Percentiles rank a stretch among this genome's conserved stretches.
Evolutionary conservation across 2,113 vertebrate species (phyloP).

Genomic region (Cricetomys ansorgei): DNA sequence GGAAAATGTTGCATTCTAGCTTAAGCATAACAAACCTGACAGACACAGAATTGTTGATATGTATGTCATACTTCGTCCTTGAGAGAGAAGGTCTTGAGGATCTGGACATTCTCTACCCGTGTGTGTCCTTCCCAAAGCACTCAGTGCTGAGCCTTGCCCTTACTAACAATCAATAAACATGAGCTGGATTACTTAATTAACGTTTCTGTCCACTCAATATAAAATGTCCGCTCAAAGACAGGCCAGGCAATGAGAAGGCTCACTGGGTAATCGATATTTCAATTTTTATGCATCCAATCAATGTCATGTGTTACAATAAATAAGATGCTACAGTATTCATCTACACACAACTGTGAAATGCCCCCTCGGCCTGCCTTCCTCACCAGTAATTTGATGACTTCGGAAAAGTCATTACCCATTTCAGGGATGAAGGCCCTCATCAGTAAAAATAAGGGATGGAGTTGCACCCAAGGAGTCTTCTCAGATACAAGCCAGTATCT

Average conservation of each 20-base stretch:
- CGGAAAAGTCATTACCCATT: background rate
- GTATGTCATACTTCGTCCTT: background rate
- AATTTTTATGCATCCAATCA: background rate
- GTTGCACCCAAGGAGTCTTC: background rate
- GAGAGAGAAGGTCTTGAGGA: background rate
- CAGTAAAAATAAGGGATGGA: background rate
- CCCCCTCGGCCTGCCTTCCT: background rate
- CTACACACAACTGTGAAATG: background rate
- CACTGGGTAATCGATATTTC: conserved; percentile 15
- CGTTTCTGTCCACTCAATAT: conserved; percentile 39
- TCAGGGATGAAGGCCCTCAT: background rate
- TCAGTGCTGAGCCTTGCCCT: background rate
- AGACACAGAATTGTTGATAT: background rate
- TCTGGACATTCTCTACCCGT: background rate
- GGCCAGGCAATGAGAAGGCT: background rate
- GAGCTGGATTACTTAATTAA: conserved; percentile 59
- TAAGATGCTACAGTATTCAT: background rate
- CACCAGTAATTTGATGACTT: background rate
- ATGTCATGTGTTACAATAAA: conserved; percentile 5
- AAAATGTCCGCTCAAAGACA: conserved; percentile 47
- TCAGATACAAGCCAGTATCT: background rate
- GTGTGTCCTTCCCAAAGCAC: conserved; percentile 19
- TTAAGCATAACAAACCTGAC: background rate
- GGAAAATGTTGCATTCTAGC: background rate
- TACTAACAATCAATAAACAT: conserved; percentile 49